Evolutionary conservation across 1,140 invertebrate genomes (phyloP), one percentile per base, ranked within the genome.

Genomic region (Zelostemma sp.): DNA sequence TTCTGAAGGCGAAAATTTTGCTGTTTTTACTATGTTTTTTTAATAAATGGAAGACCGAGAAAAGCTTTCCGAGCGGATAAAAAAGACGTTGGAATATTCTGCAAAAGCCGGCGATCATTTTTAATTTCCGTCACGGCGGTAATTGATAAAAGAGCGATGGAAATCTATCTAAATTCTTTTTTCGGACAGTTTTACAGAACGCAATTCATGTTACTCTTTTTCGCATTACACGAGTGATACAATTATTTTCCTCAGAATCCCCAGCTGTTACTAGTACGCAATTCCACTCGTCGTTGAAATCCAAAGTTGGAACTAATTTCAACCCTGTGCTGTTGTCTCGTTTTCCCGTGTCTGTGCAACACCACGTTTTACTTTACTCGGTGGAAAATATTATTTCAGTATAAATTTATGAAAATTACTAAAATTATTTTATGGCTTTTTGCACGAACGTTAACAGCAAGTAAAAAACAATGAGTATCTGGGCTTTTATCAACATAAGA

Each of bases 281-380:
- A 8, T 43, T 43, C 6, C 6, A 18, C 41, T 17, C 14, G 41
- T 43, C 41, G 41, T 43, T 16, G 41, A 16, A 43, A 43, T 43
- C 16, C 41, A 43, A 43, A 43, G 41, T 43, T 43, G 35, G 12
- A 38, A 38, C 35, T 38, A 38, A 38, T 38, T 38, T 14, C 35
- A 38, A 14, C 2, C 35, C 9, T 3, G 17, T 14, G 14, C 41
- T 16, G 14, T 43, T 43, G 41, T 43, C 15, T 43, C 11, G 16
- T 18, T 43, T 18, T 12, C 14, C 41, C 3, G 4, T 43, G 6
- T 17, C 16, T 15, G 6, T 16, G 17, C 6, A 16, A 16, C 14
- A 14, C 6, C 17, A 8, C 17, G 41, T 43, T 15, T 14, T 17
- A 38, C 11, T 38, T 38, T 5, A 14, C 35, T 38, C 35, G n/a